Base-by-base conservation (phyloP, 2,113 vertebrate genomes). In the Pitta sordida region DNA sequence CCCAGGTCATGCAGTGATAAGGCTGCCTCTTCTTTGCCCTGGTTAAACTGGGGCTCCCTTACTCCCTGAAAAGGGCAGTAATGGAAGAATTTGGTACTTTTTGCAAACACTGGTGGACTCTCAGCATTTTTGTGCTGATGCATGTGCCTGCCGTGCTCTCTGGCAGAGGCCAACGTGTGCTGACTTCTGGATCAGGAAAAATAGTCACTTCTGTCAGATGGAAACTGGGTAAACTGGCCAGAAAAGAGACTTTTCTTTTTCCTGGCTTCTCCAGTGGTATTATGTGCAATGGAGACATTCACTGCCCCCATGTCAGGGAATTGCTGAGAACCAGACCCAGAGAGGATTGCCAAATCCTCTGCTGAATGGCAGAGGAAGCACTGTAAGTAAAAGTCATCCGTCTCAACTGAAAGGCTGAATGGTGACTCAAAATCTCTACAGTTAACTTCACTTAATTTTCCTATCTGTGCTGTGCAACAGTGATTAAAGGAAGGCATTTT, bases 261-360 rank as follows among this genome's bases (percentile, higher is more conserved):
- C 15, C 79, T 91, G 92, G 37, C 80, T 94, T 67, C 56, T 65
- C 63, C 80, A 71, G 60, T 32, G 36, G 69, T 71, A 53, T 92
- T 92, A 70, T 74, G 69, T 78, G 74, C 52, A 46, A 11, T 55
- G 81, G 68, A 95, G 89, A 81, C 70, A 36, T 74, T 48, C 27
- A 78, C 56, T 94, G 77, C 77, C 74, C 74, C 91, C 48, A 8
- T 51, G 74, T 91, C 84, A 79, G 69, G 70, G 83, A 75, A 83
- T 52, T 79, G 89, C 89, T 95, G 95, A 94, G 93, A 95, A 90
- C 77, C 86, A 87, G 91, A 82, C 87, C 46, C 75, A 32, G 62
- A 95, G 75, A 80, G 70, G 58, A 43, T 76, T 96, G 94, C 93
- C 94, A 96, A 37, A 74, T 29, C 65, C 20, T 80, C 58, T 26